These are phyloP conservation scores for Drosophila nebulosa DNA, from an alignment of 1,140 invertebrate genomes.

Conservation along the genomic window DNA sequence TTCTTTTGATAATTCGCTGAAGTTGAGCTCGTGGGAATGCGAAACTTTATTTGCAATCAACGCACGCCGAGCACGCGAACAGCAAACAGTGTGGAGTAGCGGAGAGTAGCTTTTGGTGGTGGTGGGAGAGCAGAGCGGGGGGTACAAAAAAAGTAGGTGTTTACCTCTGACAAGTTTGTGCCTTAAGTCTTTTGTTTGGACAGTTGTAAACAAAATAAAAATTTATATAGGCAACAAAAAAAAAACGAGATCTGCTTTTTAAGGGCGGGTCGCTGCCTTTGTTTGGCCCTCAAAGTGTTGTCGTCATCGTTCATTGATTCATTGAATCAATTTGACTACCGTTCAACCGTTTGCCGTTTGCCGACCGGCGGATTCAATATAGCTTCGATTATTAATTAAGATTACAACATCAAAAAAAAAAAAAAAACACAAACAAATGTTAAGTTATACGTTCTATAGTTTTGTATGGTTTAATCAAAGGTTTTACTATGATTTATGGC, in stretches of 20 bases:
- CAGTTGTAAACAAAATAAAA: neutral
- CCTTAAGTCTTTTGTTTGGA: slow-evolving; percentile 49
- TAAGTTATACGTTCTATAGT: slow-evolving; percentile 29
- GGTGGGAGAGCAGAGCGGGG: too few relatives aligned
- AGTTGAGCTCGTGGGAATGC: slow-evolving; percentile 40
- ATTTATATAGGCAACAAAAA: neutral
- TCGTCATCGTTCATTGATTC: neutral
- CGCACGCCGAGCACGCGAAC: slow-evolving; percentile 38
- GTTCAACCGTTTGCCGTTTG: slow-evolving; percentile 7
- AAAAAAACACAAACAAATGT: neutral
- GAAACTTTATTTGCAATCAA: slow-evolving; percentile 27
- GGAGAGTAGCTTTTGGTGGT: neutral
- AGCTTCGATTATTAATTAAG: slow-evolving; percentile 25
- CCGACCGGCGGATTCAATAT: neutral
- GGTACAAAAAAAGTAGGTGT: neutral
- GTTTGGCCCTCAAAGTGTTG: slow-evolving; percentile 4
- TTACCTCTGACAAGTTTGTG: slow-evolving; percentile 34
- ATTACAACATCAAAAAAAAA: slow-evolving; percentile 10
- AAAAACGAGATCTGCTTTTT: slow-evolving; percentile 1
- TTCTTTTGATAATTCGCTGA: neutral
- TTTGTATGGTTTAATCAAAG: slow-evolving; percentile 3
- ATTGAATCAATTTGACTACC: slow-evolving; percentile 1
- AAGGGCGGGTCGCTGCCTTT: neutral
- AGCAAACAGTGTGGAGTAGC: neutral
- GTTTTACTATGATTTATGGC: neutral